Base-by-base conservation (phyloP, 2,797 vertebrate species). In the Rhinella marina region DNA sequence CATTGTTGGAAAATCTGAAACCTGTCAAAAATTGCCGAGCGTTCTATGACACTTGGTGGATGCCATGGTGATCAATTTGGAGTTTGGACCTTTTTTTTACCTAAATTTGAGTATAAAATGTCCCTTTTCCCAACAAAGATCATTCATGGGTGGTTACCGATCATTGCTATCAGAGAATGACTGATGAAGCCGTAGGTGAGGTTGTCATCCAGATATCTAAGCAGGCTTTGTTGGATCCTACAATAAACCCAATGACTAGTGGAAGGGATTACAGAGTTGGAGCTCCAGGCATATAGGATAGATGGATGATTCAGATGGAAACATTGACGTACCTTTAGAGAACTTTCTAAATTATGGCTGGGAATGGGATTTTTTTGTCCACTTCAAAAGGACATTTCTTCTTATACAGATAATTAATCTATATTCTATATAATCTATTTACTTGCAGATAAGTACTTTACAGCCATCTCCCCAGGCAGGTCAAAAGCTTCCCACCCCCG, bases 401-500 rank as follows among this genome's bases (percentile, higher is more conserved):
- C 56, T 29, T 17, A 70, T 14, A 48, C 21, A 19, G 6, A 72
- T 32, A 83, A 19, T 32, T 72, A 57, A 32, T 59, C 27, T 29
- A 57, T 81, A 82, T 41, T 82, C 66, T 59, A 0, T 92, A 90
- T 92, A 90, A 91, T 92, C 92, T 92, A 92, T 96, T 92, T 92
- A 91, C 91, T 90, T 95, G 93, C 96, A 98, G 97, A 96, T 97
- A 94, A 93, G 96, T 95, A 93, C 91, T 89, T 92, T 95, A 93
- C 95, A 95, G 90, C 94, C 95, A 94, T 91, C 95, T 91, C 95
- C 95, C 91, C 96, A 97, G 92, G 93, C 93, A 94, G 96, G 95
- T 93, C 96, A 94, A 94, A 98, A 97, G 92, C 95, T 96, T 95
- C 94, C 96, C 92, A 91, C 96, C 93, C 93, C 96, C 90, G 92